phyloP scores from a whole-genome alignment of 2,888 invertebrate genomes.

The Tricholauxania praeusta region DNA sequence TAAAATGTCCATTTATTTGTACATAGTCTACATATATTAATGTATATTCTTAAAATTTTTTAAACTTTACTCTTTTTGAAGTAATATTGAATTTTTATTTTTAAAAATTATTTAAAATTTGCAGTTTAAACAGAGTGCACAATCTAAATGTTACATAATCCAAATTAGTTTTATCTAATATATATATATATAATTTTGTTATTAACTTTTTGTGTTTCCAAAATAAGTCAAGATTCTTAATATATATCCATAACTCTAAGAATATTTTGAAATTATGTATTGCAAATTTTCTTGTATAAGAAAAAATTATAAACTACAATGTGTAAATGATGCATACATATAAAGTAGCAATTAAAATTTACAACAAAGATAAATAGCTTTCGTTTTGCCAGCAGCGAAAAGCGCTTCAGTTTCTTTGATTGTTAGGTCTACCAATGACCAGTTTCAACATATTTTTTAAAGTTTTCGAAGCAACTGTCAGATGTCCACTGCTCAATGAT shows the following conservation, averaged over 20 bases:
- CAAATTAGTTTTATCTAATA: not conserved
- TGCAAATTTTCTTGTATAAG: too few relatives aligned
- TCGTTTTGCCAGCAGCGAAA: slow-evolving; percentile 27
- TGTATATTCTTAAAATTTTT: too few relatives aligned
- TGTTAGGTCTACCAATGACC: slow-evolving; percentile 42
- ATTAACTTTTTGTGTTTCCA: not conserved
- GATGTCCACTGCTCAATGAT: slow-evolving; percentile 64
- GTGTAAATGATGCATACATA: not conserved
- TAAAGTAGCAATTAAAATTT: not conserved
- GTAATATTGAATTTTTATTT: slow-evolving; percentile 17
- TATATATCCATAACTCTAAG: slow-evolving; percentile 3
- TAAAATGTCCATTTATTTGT: too few relatives aligned
- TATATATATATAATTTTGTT: not conserved
- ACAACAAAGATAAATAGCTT: slow-evolving; percentile 2
- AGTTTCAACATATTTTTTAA: slow-evolving; percentile 60
- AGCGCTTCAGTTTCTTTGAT: not conserved
- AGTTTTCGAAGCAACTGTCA: slow-evolving; percentile 61
- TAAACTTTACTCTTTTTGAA: slow-evolving; percentile 6
- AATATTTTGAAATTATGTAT: not conserved
- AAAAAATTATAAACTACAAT: too few relatives aligned
- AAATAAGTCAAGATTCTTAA: slow-evolving; percentile 8
- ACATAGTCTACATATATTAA: too few relatives aligned
- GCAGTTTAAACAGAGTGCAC: slow-evolving; percentile 1
- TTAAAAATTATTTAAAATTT: slow-evolving; percentile 6
- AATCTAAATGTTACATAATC: not conserved